phyloP scores from a whole-genome alignment of 2,888 invertebrate genomes.

The Fragum whitleyi region DNA sequence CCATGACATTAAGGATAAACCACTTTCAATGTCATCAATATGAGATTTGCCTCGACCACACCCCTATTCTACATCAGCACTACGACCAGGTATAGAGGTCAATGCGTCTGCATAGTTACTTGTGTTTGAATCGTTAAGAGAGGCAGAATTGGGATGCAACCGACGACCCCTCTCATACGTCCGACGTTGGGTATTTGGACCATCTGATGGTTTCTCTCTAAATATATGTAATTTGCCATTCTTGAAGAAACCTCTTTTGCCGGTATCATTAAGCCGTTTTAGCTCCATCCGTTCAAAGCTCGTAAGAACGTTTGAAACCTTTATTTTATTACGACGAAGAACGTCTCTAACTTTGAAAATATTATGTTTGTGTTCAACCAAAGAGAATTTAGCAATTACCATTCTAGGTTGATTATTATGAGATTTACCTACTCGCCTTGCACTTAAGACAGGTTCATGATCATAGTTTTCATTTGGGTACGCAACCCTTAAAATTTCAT shows the following conservation, averaged over 20 bases:
- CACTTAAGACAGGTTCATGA: background rate
- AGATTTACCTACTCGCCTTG: background rate
- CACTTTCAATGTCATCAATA: too few relatives aligned
- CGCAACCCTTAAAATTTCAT: slow-evolving; percentile 3
- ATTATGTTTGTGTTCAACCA: slow-evolving; percentile 13
- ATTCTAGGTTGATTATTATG: slow-evolving; percentile 14
- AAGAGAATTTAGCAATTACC: slow-evolving; percentile 24
- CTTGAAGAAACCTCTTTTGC: slow-evolving; percentile 5
- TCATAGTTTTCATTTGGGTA: slow-evolving; percentile 15
- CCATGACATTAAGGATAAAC: too few relatives aligned
- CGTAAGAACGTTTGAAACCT: background rate
- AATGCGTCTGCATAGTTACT: too few relatives aligned
- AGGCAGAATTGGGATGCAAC: background rate
- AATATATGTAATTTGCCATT: background rate
- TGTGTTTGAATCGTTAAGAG: too few relatives aligned
- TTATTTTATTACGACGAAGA: too few relatives aligned
- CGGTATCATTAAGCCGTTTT: background rate
- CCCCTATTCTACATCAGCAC: too few relatives aligned
- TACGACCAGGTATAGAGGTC: too few relatives aligned
- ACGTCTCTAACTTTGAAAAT: slow-evolving; percentile 25
- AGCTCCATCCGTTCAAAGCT: background rate
- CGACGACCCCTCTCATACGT: background rate
- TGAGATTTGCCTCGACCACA: too few relatives aligned
- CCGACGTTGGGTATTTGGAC: background rate
- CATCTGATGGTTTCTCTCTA: background rate